Percentiles rank a stretch among this genome's conserved stretches.
These are phyloP conservation scores for Psephotus haematonotus DNA, from an alignment of 2,113 vertebrate genomes.

Conservation along the genomic window DNA sequence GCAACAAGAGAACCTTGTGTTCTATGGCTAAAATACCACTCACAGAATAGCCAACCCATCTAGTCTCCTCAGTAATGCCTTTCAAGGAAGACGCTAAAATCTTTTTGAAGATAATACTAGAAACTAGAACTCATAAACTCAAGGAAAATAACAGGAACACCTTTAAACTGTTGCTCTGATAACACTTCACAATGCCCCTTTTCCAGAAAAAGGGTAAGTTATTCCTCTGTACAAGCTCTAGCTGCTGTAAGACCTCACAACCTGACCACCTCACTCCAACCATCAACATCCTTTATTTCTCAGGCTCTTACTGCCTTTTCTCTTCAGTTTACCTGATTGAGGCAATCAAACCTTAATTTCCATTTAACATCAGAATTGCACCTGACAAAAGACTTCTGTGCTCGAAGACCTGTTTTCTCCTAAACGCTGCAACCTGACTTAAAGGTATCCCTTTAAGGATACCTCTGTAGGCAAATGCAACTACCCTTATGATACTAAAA, in stretches of 20 bases:
- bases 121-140: not conserved
- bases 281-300: fast-evolving
- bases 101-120: fast-evolving
- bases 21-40: not conserved
- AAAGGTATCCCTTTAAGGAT: not conserved
- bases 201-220: fast-evolving
- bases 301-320: not conserved
- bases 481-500: not conserved
- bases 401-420: not conserved
- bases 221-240: fast-evolving
- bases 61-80: not conserved
- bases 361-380: not conserved
- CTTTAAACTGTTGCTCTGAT: fast-evolving
- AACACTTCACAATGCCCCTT: fast-evolving
- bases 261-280: fast-evolving
- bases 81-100: not conserved
- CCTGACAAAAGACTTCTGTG: not conserved
- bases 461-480: not conserved
- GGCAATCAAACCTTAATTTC: not conserved
- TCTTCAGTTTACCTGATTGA: not conserved
- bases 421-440: not conserved
- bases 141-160: fast-evolving
- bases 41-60: fast-evolving
- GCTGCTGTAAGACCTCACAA: fast-evolving
- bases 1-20: fast-evolving